phyloP scores from a whole-genome alignment of 1,140 invertebrate species.

The Plectus sambesii region DNA sequence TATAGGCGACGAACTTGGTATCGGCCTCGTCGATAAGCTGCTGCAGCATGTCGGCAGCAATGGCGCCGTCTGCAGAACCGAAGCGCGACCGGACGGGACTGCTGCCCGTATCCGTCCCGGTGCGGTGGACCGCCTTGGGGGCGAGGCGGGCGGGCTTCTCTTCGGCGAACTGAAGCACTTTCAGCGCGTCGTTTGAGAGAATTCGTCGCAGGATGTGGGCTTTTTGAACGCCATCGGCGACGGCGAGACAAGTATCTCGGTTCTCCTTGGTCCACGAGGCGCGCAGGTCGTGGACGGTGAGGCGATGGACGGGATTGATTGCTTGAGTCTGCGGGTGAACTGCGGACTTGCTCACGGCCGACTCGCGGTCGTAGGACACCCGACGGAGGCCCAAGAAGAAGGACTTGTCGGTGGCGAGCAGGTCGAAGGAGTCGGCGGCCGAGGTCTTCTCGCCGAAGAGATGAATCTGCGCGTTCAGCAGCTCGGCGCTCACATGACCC shows the following conservation, averaged over 20 bases:
- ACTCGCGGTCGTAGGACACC: slow-evolving; percentile 29
- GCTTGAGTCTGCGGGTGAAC: slow-evolving; percentile 8
- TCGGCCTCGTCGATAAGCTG: slow-evolving; percentile 86
- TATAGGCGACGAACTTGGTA: slow-evolving; percentile 46
- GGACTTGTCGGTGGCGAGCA: slow-evolving; percentile 20
- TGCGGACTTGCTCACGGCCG: neutral
- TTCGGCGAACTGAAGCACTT: slow-evolving; percentile 69
- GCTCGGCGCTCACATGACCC: slow-evolving; percentile 70
- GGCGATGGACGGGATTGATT: slow-evolving; percentile 27
- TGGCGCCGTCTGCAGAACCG: slow-evolving; percentile 24
- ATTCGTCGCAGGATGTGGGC: slow-evolving; percentile 85
- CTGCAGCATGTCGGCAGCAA: slow-evolving; percentile 67
- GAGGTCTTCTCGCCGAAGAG: slow-evolving; percentile 25
- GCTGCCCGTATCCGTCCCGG: slow-evolving; percentile 52
- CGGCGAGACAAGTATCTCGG: slow-evolving; percentile 75
- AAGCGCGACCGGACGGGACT: neutral
- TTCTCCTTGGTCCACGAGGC: slow-evolving; percentile 94
- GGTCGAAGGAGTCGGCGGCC: slow-evolving; percentile 14
- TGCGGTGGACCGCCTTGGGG: neutral
- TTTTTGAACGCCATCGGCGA: slow-evolving; percentile 89
- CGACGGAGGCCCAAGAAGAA: slow-evolving; percentile 34
- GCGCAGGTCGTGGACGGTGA: slow-evolving; percentile 55
- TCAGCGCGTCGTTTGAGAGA: slow-evolving; percentile 83
- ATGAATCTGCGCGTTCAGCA: slow-evolving; percentile 51
- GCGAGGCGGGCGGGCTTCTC: slow-evolving; percentile 45